Base-by-base conservation (phyloP, 2,113 vertebrate genomes). In the Meleagris gallopavo region DNA sequence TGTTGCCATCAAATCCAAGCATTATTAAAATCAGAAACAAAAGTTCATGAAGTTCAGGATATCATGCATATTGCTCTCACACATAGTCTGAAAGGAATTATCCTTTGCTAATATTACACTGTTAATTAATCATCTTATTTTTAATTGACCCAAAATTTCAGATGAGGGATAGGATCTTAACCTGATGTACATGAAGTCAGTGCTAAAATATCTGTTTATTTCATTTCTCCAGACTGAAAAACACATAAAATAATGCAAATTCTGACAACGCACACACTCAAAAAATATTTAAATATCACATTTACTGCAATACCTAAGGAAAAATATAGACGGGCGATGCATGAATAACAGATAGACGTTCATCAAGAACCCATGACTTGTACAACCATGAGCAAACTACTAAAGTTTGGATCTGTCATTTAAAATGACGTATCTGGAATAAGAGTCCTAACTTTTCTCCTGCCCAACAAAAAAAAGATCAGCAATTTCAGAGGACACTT, bases 391-490 rank as follows among this genome's bases (percentile, higher is more conserved):
- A 87, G 40, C 43, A 94, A 76, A 70, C 10, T 58, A 66, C 61
- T 30, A 10, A 82, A 92, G 34, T 72, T 11, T 78, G 43, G 57
- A 61, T 79, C 22, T 91, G 62, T 43, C 48, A 36, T 61, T 87
- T 75, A 29, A 81, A 94, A 84, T 61, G 17, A 36, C 4, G 0
- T 22, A 72, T 34, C 10, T 43, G 70, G 64, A 25, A 34, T 50
- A 64, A 57, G 66, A 84, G 8, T 6, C 48, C 13, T 19, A 22
- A 25, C 2, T 61, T 84, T 72, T 36, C 50, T 16, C 46, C 46
- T 89, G 70, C 29, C 67, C 48, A 85, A 40, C 32, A 93, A 62
- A 57, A 87, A 87, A 74, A 82, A 65, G 11, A 79, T n/a, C n/a
- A 69, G 55, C 64, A 62, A 4, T 72, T 67, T 77, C 17, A 8